A percentile compares a stretch with the other conserved stretches of the same genome.
These are phyloP conservation scores for Drosophila albomicans DNA, from an alignment of 1,140 invertebrate genomes.

Conservation along the genomic window DNA sequence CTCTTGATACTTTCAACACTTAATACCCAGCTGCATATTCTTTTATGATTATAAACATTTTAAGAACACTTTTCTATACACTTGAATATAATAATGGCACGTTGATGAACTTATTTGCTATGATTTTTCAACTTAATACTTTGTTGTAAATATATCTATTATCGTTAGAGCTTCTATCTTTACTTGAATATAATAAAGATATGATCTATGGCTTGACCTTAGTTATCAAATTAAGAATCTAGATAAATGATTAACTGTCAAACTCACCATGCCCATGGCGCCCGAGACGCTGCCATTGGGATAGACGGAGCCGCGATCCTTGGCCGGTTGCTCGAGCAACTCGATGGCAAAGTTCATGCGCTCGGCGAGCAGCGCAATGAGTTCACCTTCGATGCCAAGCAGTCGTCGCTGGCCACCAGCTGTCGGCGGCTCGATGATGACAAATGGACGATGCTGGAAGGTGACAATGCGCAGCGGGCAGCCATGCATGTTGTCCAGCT, in stretches of 20 bases:
- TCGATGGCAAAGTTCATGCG: constrained; percentile 70
- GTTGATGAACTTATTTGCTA: too few relatives aligned
- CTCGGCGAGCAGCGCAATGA: constrained; percentile 55
- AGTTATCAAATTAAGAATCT: too few relatives aligned
- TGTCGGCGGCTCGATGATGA: constrained; percentile 33
- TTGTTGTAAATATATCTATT: too few relatives aligned
- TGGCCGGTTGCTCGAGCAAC: constrained; percentile 34
- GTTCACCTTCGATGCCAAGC: constrained; percentile 68
- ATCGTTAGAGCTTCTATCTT: too few relatives aligned
- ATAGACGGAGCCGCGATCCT: constrained; percentile 54
- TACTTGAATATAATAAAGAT: too few relatives aligned
- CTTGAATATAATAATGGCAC: too few relatives aligned
- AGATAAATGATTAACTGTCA: background rate
- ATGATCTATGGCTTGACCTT: too few relatives aligned
- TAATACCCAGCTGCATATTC: too few relatives aligned
- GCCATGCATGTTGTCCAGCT: constrained; percentile 61
- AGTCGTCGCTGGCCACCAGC: background rate
- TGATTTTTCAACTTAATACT: too few relatives aligned
- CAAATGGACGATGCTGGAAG: constrained; percentile 58
- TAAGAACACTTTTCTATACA: too few relatives aligned
- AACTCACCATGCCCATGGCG: constrained; percentile 64
- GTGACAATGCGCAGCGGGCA: constrained; percentile 52
- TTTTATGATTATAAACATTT: too few relatives aligned
- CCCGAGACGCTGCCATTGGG: constrained; percentile 73
- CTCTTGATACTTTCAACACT: too few relatives aligned